These are phyloP conservation scores for Pachyuromys duprasi DNA, from an alignment of 2,797 vertebrate genomes.

Conservation along the genomic window DNA sequence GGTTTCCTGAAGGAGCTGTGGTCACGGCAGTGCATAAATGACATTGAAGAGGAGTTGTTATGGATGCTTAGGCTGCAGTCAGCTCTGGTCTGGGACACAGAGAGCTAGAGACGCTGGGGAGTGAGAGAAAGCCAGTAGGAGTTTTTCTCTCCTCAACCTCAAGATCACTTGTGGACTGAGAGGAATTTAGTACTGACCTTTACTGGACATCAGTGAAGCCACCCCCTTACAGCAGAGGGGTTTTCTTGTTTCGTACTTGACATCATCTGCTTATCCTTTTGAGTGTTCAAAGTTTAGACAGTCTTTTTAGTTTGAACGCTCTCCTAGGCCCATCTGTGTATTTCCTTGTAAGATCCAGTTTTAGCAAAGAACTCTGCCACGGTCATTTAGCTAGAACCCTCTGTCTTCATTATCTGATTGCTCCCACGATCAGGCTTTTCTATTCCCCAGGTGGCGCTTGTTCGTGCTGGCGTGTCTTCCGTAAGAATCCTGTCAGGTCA, in stretches of 20 bases:
- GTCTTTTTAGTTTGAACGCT: background rate
- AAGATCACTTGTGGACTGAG: background rate
- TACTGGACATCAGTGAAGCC: background rate
- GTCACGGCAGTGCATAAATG: background rate
- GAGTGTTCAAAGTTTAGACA: background rate
- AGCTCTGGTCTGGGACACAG: background rate
- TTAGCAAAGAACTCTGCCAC: background rate
- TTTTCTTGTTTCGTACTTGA: background rate
- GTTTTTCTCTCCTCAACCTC: conserved; percentile 7
- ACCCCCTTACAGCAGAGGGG: background rate
- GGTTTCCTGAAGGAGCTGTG: background rate
- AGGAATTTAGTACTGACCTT: background rate
- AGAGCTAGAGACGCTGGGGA: background rate
- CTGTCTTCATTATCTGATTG: background rate
- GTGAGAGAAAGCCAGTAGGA: background rate
- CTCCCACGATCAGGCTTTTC: background rate
- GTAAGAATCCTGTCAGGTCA: background rate
- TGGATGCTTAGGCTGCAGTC: background rate
- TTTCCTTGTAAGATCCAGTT: background rate
- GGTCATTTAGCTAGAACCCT: background rate
- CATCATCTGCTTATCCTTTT: background rate
- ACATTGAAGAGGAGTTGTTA: background rate
- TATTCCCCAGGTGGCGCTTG: background rate
- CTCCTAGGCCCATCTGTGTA: no score
- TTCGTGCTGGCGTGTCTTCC: background rate